Evolutionary conservation across 1,140 invertebrate genomes (phyloP), one percentile per base, ranked within the genome.

Genomic region (Macrotrachela quadricornifera): DNA sequence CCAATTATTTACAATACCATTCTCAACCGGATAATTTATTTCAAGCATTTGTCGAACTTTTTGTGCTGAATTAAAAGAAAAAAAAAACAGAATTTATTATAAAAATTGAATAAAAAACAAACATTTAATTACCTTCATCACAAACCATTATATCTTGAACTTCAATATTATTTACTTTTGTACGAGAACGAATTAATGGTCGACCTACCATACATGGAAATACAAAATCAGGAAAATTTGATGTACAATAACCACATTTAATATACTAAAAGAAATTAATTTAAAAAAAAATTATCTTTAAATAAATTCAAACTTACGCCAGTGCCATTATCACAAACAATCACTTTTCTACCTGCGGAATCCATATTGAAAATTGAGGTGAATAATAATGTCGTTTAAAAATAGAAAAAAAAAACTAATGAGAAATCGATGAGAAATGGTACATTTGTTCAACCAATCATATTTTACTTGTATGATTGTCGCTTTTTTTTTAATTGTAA

Each of bases 11-110:
- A 83, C 80, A 64, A 82, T 82, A 52, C 94, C 94, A 79, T 97
- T 99, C 73, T 97, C 90, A 94, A 99, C 99, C 0, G 94, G 94
- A 75, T 99, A 99, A 67, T 83, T 91, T 40, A 97, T 83, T 75
- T 99, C 91, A 51, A 99, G 72, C 78, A 96, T 85, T 14, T 91
- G 95, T 47, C 94, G 74, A 45, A 97, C 74, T 66, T 92, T 83
- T 60, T 88, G 95, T 1, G 91, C 92, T 30, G n/a, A n/a, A n/a
- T n/a, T n/a, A n/a, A n/a, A n/a, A n/a, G n/a, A n/a, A n/a, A 30
- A 4, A 30, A 30, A 30, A 2, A 30, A 30, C 21, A 8, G 8
- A 30, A 4, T 30, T 4, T 30, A 30, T 30, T 30, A 30, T 30
- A 8, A 30, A 30, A 30, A 30, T 4, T 30, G n/a, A n/a, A n/a